Evolutionary conservation across 2,888 invertebrate genomes (phyloP).

Genomic region (Choreutis nemorana): DNA sequence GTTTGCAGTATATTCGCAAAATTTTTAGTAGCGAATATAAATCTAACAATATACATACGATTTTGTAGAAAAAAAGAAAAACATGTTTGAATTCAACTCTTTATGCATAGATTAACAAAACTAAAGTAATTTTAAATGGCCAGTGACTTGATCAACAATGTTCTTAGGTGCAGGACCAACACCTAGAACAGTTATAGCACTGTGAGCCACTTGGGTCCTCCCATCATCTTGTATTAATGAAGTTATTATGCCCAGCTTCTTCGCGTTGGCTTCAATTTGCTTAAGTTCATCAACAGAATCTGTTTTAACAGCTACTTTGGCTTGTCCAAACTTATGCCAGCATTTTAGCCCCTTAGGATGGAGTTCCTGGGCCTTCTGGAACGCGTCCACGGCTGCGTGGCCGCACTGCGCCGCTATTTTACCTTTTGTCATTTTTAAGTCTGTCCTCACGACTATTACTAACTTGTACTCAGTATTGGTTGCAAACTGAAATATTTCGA

Average conservation of each 20-base stretch:
- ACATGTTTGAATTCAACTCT: no score
- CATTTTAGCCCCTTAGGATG: conserved; percentile 66
- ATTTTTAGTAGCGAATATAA: no score
- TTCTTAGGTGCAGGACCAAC: conserved; percentile 89
- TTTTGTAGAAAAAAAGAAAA: no score
- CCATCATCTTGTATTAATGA: conserved; percentile 90
- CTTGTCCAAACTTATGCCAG: conserved; percentile 78
- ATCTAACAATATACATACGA: no score
- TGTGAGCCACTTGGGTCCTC: conserved; percentile 89
- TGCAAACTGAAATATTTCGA: conserved; percentile 40
- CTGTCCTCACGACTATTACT: conserved; percentile 86
- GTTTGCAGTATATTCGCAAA: no score
- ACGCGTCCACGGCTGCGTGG: conserved; percentile 93
- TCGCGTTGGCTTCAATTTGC: conserved; percentile 74
- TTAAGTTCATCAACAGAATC: conserved; percentile 79
- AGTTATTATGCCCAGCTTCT: conserved; percentile 72
- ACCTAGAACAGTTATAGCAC: conserved; percentile 89
- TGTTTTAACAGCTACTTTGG: conserved; percentile 86
- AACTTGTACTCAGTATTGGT: conserved; percentile 75
- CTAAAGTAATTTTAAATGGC: conserved; percentile 86
- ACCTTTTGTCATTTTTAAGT: conserved; percentile 94
- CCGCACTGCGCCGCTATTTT: conserved; percentile 94
- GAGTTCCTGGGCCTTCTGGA: conserved; percentile 71
- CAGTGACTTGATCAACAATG: conserved; percentile 82
- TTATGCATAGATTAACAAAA: no score